These are phyloP conservation scores for Coenonympha arcania DNA, from an alignment of 2,888 invertebrate species.

Conservation along the genomic window DNA sequence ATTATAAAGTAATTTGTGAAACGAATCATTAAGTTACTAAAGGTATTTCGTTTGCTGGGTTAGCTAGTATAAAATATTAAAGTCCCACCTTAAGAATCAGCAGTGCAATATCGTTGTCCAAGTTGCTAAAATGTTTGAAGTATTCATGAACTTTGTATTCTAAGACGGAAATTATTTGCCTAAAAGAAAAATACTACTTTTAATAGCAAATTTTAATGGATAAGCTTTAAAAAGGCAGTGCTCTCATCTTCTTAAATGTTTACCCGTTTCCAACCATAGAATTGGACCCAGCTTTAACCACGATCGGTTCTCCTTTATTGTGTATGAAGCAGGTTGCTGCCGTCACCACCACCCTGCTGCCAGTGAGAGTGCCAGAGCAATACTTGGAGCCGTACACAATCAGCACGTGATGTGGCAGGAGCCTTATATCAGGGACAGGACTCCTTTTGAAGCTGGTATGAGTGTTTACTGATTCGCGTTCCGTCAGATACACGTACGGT, in stretches of 20 bases:
- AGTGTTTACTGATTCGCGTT: constrained; percentile 9
- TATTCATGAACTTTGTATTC: constrained; percentile 57
- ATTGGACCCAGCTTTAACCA: constrained; percentile 49
- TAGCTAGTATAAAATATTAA: too few species aligned
- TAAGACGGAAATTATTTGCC: constrained; percentile 45
- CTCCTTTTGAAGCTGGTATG: constrained; percentile 12
- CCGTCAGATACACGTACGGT: constrained; percentile 25
- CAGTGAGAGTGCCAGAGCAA: constrained; percentile 54
- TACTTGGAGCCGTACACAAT: constrained; percentile 45
- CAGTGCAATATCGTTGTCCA: constrained; percentile 60
- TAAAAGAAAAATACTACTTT: too few species aligned
- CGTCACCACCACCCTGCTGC: constrained; percentile 48
- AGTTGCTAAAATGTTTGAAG: constrained; percentile 36
- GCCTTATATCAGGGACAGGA: constrained; percentile 23
- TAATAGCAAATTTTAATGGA: neutral
- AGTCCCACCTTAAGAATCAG: constrained; percentile 43
- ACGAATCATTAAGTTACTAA: too few species aligned
- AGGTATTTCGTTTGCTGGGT: neutral
- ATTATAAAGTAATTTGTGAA: too few species aligned
- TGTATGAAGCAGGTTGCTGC: constrained; percentile 49
- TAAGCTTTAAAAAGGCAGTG: too few species aligned
- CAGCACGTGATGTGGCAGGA: constrained; percentile 47
- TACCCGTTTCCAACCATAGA: constrained; percentile 34
- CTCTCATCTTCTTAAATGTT: neutral
- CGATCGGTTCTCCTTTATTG: constrained; percentile 26